Conservation (phyloP, 2,113 vertebrate species). For the Pelusios castaneus region DNA sequence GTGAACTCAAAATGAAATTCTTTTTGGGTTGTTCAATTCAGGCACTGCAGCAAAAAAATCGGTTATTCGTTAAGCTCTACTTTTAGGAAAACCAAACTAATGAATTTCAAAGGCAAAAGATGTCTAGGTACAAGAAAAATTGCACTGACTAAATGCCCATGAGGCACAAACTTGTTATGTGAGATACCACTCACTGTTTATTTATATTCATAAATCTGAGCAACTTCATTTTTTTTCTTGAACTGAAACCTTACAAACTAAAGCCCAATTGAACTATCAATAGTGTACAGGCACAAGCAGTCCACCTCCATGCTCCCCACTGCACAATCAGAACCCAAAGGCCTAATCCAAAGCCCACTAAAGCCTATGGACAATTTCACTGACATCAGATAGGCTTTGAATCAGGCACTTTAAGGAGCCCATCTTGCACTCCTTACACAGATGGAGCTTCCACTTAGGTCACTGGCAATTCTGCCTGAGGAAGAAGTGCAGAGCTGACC, state of each 20-base stretch:
- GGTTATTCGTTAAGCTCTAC: background rate
- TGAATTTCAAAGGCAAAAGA: background rate
- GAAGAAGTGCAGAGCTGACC: conserved; percentile 43
- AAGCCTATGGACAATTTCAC: background rate
- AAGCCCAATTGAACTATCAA: conserved; percentile 21
- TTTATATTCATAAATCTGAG: conserved; percentile 8
- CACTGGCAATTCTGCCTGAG: background rate
- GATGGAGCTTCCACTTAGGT: conserved; percentile 58
- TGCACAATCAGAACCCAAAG: background rate
- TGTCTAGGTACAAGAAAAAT: background rate
- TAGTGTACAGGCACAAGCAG: conserved; percentile 13
- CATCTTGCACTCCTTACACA: conserved; percentile 25
- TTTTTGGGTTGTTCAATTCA: background rate
- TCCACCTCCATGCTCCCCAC: background rate
- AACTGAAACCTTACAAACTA: conserved; percentile 28
- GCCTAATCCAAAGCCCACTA: background rate
- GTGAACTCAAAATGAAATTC: background rate
- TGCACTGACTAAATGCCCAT: background rate
- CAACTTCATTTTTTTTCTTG: background rate
- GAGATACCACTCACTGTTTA: conserved; percentile 26
- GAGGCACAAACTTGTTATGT: background rate
- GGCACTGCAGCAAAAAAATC: conserved; percentile 8
- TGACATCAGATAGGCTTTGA: conserved; percentile 3
- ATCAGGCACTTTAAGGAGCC: conserved; percentile 35
- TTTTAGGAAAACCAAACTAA: background rate